A percentile compares a stretch with the other conserved stretches of the same genome.
phyloP scores from a whole-genome alignment of 2,113 vertebrate genomes.

The Arizona elegans region DNA sequence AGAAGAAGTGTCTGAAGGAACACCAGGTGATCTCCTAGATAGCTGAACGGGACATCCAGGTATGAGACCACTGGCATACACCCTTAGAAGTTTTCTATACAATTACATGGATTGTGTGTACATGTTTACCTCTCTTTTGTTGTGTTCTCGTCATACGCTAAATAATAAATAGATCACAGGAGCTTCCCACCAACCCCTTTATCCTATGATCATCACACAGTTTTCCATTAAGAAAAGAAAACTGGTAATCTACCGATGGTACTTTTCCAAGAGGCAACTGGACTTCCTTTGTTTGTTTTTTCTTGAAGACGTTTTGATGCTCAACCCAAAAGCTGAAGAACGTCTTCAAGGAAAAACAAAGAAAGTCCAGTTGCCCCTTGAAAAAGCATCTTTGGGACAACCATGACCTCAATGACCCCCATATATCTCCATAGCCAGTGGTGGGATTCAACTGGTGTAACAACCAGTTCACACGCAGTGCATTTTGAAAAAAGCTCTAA shows the following conservation, averaged over 20 bases:
- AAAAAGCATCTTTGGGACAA: not conserved
- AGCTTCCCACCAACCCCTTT: not conserved
- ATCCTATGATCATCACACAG: not conserved
- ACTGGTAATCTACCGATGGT: not conserved
- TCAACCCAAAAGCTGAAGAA: not conserved
- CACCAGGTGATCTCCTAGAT: too few relatives aligned
- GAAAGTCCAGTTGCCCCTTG: not conserved
- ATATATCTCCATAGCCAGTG: too few relatives aligned
- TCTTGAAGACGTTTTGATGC: not conserved
- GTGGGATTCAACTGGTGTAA: too few relatives aligned
- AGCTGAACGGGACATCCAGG: too few relatives aligned
- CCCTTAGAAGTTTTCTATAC: too few relatives aligned
- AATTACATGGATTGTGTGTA: not conserved
- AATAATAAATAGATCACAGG: not conserved
- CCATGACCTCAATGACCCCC: not conserved
- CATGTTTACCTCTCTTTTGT: not conserved
- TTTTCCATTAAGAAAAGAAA: not conserved
- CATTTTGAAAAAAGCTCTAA: too few relatives aligned
- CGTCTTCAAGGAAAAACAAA: not conserved
- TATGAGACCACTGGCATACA: too few relatives aligned
- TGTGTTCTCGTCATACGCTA: not conserved
- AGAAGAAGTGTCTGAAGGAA: not conserved
- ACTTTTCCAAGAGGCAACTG: not conserved
- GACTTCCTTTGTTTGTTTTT: not conserved
- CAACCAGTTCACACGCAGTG: too few relatives aligned